A percentile compares a stretch with the other conserved stretches of the same genome.
Conservation (phyloP, 2,113 vertebrate genomes). For the human (Homo sapiens) region GRCh38 chr4:12901001-12901500, state of each 20-base stretch:
- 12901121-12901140: not conserved
- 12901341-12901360: not conserved
- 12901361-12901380: not conserved
- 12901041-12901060: not conserved
- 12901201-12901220: not conserved
- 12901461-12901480: not conserved
- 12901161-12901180: not conserved
- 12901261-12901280: not conserved
- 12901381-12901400: not conserved
- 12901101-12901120: not conserved
- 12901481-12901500: not conserved
- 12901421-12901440: not conserved
- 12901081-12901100: not conserved
- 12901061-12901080: not conserved
- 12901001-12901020: not conserved
- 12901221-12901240: not conserved
- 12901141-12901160: not conserved
- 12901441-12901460: not conserved
- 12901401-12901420: not conserved
- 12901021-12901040: not conserved
- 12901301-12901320: not conserved
- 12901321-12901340: not conserved
- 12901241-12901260: not conserved
- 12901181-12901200: not conserved
- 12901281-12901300: not conserved